Evolutionary conservation across 2,113 vertebrate genomes (phyloP).

Genomic region (Oreochromis tanganicae): DNA sequence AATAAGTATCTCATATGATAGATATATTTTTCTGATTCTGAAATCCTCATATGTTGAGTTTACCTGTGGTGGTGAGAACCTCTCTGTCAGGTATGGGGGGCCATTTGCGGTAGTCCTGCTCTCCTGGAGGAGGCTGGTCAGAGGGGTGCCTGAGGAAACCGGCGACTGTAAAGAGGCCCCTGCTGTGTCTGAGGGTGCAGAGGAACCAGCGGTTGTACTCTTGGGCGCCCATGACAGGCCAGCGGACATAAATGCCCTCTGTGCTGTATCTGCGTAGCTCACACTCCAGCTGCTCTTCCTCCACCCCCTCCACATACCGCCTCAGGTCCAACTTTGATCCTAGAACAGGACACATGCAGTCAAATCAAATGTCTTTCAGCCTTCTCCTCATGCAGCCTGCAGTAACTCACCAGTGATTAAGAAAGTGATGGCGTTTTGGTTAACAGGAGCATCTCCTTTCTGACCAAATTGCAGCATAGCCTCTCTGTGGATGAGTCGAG

Average conservation of each 20-base stretch:
- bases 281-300: slow-evolving; percentile 55
- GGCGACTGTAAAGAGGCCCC: slow-evolving; percentile 36
- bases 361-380: background rate
- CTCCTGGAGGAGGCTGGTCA: background rate
- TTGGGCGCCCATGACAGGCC: slow-evolving; percentile 55
- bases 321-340: slow-evolving; percentile 64
- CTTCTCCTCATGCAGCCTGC: background rate
- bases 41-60: background rate
- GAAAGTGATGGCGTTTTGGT: slow-evolving; percentile 64
- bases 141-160: slow-evolving; percentile 65
- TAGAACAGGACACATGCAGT: background rate
- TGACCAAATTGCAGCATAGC: slow-evolving; percentile 69
- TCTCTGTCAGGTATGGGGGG: slow-evolving; percentile 50
- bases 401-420: slow-evolving; percentile 57
- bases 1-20: background rate
- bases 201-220: slow-evolving; percentile 66
- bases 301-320: slow-evolving; percentile 22
- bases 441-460: slow-evolving; percentile 48
- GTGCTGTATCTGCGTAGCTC: slow-evolving; percentile 66
- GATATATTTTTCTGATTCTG: background rate
- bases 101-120: slow-evolving; percentile 22
- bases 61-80: slow-evolving; percentile 60
- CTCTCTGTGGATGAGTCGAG: slow-evolving; percentile 24
- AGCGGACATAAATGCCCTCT: slow-evolving; percentile 47
- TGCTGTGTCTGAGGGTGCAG: slow-evolving; percentile 52